Evolutionary conservation across 2,888 invertebrate genomes (phyloP).

Genomic region (Hypercompe scribonia): DNA sequence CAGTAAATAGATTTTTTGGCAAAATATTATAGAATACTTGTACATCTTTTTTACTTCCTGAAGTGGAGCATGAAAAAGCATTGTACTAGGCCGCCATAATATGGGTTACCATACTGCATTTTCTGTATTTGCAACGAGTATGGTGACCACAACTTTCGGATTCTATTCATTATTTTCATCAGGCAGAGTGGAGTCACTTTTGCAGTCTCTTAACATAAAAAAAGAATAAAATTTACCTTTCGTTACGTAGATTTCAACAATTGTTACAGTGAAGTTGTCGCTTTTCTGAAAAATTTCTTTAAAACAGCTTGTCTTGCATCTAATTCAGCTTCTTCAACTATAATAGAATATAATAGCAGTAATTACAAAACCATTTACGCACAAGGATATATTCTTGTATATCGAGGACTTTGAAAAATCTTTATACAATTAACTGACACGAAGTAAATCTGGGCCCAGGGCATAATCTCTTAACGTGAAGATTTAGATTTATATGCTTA

Average conservation of each 20-base stretch:
- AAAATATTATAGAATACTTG: no score
- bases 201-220: no score
- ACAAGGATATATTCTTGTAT: not conserved
- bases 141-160: no score
- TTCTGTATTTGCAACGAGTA: no score
- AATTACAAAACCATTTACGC: not conserved
- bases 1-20: no score
- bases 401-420: not conserved
- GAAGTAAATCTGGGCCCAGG: not conserved
- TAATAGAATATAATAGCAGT: not conserved
- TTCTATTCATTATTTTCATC: no score
- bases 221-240: not conserved
- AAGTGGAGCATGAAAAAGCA: no score
- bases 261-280: not conserved
- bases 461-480: not conserved
- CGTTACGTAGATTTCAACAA: not conserved
- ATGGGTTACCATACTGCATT: no score
- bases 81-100: no score
- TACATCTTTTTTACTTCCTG: no score
- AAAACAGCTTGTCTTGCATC: not conserved
- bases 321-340: constrained; percentile 7
- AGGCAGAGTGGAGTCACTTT: no score
- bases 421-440: not conserved
- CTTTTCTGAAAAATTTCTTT: not conserved
- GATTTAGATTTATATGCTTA: not conserved